A percentile compares a stretch with the other conserved stretches of the same genome.
Conservation (phyloP, 2,888 invertebrate genomes). For the Dynastes grantii region DNA sequence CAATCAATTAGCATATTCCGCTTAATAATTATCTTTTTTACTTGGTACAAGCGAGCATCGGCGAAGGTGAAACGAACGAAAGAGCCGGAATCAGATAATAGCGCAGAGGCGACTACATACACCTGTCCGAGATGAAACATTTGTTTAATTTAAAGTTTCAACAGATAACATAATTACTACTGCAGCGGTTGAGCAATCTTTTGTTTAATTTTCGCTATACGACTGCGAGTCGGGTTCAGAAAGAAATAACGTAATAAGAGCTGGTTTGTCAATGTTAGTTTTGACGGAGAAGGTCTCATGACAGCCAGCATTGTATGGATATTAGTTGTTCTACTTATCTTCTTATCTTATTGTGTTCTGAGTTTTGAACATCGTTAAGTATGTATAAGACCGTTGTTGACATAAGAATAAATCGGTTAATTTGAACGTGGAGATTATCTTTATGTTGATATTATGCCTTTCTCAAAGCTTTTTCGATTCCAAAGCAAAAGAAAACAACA, state of each 20-base stretch:
- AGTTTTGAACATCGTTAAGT: constrained; percentile 10
- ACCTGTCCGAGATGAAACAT: constrained; percentile 27
- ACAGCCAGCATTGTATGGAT: constrained; percentile 10
- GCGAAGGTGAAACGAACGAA: background rate
- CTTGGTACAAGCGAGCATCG: background rate
- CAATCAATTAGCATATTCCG: constrained; percentile 21
- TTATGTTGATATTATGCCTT: background rate
- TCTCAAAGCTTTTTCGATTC: no score
- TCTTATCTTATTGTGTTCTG: constrained; percentile 21
- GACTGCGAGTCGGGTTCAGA: background rate
- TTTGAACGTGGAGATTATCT: constrained; percentile 5
- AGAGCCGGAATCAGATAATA: constrained; percentile 7
- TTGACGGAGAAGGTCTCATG: background rate
- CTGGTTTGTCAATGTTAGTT: background rate
- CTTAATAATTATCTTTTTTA: constrained; percentile 19
- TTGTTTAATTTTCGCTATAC: background rate
- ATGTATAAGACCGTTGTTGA: constrained; percentile 14
- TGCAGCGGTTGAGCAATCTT: background rate
- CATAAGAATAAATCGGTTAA: constrained; percentile 21
- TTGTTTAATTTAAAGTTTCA: constrained; percentile 25
- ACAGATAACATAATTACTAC: constrained; percentile 29
- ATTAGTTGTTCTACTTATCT: background rate
- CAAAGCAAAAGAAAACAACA: no score
- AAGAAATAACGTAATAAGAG: background rate
- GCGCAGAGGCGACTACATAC: background rate